phyloP scores from a whole-genome alignment of 2,888 invertebrate species.

The Colletes collaris region DNA sequence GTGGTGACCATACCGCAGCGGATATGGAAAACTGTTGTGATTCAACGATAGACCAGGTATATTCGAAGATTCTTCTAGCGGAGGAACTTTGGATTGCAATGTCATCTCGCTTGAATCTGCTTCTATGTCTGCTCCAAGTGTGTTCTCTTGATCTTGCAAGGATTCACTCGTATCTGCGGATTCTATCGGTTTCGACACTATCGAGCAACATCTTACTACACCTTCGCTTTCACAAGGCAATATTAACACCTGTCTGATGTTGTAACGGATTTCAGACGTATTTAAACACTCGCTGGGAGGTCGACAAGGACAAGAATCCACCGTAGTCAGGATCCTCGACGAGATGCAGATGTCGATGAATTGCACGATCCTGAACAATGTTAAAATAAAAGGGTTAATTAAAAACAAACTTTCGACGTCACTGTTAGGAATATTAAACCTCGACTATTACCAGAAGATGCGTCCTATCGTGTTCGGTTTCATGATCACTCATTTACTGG shows the following conservation, averaged over 20 bases:
- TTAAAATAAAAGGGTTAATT: conserved; percentile 16
- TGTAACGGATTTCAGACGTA: background rate
- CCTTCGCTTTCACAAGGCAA: conserved; percentile 8
- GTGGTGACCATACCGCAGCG: no score
- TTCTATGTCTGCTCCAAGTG: background rate
- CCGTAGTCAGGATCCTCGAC: background rate
- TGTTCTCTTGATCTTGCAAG: background rate
- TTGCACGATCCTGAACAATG: conserved; percentile 20
- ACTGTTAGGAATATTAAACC: background rate
- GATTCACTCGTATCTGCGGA: background rate
- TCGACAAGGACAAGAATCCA: conserved; percentile 18
- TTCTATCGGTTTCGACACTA: background rate
- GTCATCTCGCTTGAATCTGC: background rate
- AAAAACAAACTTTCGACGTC: background rate
- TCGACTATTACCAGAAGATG: conserved; percentile 12
- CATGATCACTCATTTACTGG: conserved; percentile 18
- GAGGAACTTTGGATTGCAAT: background rate
- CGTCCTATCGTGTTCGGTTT: background rate
- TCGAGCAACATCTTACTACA: conserved; percentile 31
- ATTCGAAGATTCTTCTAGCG: background rate
- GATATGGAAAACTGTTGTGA: no score
- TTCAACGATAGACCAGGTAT: background rate
- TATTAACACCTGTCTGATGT: background rate
- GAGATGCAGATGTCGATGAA: conserved; percentile 7
- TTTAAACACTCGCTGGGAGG: background rate